These are phyloP conservation scores for Spinibarbus caldwelli DNA, from an alignment of 2,797 vertebrate species.

Conservation along the genomic window DNA sequence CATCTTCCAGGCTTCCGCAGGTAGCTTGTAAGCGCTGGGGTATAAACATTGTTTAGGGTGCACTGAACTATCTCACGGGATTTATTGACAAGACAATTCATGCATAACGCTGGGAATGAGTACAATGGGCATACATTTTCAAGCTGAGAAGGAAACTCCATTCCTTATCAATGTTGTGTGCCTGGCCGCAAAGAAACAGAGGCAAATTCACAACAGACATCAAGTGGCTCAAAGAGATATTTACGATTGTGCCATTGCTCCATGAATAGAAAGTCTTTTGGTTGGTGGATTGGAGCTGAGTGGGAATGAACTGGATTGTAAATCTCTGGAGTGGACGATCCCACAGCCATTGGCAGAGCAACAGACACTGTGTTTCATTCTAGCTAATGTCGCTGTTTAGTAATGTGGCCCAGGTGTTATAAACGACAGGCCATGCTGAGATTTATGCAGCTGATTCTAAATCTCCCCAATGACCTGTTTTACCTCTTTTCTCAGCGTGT, in stretches of 20 bases:
- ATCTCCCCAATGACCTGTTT: slow-evolving; percentile 21
- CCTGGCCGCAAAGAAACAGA: slow-evolving; percentile 39
- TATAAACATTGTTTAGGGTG: slow-evolving; percentile 37
- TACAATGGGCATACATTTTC: slow-evolving; percentile 54
- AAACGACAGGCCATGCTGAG: slow-evolving; percentile 14
- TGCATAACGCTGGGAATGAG: slow-evolving; percentile 45
- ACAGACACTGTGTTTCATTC: slow-evolving; percentile 36
- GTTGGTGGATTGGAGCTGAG: slow-evolving; percentile 14
- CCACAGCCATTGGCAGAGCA: slow-evolving; percentile 37
- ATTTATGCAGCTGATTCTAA: slow-evolving; percentile 35
- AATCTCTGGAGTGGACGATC: slow-evolving; percentile 39
- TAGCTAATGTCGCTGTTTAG: slow-evolving; percentile 37
- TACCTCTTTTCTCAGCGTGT: neutral
- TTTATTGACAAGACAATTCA: slow-evolving; percentile 50
- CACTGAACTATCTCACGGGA: slow-evolving; percentile 33
- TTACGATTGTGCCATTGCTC: slow-evolving; percentile 47
- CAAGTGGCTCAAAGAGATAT: slow-evolving; percentile 50
- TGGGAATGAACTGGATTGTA: slow-evolving; percentile 36
- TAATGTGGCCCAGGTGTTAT: slow-evolving; percentile 38
- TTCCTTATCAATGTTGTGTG: slow-evolving; percentile 42
- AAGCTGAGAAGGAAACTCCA: slow-evolving; percentile 28
- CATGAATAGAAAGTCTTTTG: slow-evolving; percentile 46
- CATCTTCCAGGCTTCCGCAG: neutral
- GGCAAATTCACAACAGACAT: slow-evolving; percentile 51
- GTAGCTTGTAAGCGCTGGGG: slow-evolving; percentile 15